Evolutionary conservation across 2,888 invertebrate genomes (phyloP).

Genomic region (Caenorhabditis parvicauda): DNA sequence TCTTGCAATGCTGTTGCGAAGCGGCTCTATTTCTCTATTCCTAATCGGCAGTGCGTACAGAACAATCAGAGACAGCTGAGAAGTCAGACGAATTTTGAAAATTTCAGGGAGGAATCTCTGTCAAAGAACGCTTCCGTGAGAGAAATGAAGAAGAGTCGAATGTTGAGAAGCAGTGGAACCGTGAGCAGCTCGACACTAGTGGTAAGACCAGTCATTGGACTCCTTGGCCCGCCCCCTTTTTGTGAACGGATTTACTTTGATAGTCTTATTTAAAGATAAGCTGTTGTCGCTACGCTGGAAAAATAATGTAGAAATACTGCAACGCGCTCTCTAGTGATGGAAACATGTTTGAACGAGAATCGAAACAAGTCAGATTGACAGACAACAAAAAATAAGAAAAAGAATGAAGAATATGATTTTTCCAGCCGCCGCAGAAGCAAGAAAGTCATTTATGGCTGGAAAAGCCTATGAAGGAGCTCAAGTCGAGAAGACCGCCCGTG

Average conservation of each 20-base stretch:
- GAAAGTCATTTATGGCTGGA: slow-evolving; percentile 59
- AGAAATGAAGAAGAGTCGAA: slow-evolving; percentile 29
- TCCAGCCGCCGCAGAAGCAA: slow-evolving; percentile 58
- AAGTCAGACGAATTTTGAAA: neutral
- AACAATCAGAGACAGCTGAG: neutral
- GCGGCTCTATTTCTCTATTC: no score
- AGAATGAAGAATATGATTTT: neutral
- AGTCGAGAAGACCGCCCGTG: slow-evolving; percentile 50
- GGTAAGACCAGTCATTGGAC: no score
- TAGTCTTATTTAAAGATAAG: no score
- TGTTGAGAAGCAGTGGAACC: slow-evolving; percentile 50
- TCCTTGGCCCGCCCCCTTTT: no score
- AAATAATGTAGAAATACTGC: no score
- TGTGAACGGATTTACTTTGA: no score
- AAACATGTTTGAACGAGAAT: no score
- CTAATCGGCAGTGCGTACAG: no score
- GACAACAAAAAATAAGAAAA: neutral
- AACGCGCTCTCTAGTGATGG: no score
- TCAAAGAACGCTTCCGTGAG: slow-evolving; percentile 60
- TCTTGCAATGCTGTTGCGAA: no score
- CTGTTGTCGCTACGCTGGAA: no score
- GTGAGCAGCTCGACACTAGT: slow-evolving; percentile 54
- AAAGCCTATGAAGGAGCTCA: slow-evolving; percentile 51
- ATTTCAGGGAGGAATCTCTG: slow-evolving; percentile 44
- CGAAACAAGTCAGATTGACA: no score